Conservation (phyloP, 2,113 vertebrate species). For the Prietella phreatophila region DNA sequence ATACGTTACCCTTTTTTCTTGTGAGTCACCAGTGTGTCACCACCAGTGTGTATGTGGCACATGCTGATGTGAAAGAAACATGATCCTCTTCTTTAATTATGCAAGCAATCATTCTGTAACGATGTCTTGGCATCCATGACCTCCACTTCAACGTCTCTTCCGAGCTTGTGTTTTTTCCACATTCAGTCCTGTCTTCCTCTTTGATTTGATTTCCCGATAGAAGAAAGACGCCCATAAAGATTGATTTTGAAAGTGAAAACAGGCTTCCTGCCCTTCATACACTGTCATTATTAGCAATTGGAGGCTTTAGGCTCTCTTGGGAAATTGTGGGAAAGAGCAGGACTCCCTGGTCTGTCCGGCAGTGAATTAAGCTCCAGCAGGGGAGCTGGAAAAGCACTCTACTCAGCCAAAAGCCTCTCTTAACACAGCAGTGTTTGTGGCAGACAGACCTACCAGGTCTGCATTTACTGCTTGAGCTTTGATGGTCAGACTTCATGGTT, state of each 20-base stretch:
- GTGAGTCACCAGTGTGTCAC: neutral
- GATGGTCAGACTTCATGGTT: neutral
- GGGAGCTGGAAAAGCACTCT: constrained; percentile 27
- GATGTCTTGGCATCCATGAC: neutral
- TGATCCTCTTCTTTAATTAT: neutral
- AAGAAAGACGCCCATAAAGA: constrained; percentile 28
- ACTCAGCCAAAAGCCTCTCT: constrained; percentile 30
- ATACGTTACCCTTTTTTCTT: neutral
- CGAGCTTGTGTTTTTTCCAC: neutral
- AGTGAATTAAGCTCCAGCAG: constrained; percentile 31
- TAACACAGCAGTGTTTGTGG: constrained; percentile 25
- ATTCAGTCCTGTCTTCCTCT: neutral
- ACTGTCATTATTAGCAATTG: constrained; percentile 34
- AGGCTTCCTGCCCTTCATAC: neutral
- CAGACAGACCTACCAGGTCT: neutral
- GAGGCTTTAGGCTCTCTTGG: constrained; percentile 13
- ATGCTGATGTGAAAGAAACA: neutral
- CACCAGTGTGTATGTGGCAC: neutral
- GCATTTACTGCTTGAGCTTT: constrained; percentile 30
- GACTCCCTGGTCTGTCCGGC: constrained; percentile 23
- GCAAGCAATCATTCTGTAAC: neutral
- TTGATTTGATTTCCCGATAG: constrained; percentile 13
- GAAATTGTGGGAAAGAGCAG: constrained; percentile 23
- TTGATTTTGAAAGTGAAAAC: constrained; percentile 25
- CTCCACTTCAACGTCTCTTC: neutral